These are phyloP conservation scores for Taurulus bubalis DNA, from an alignment of 2,113 vertebrate genomes.

Conservation along the genomic window DNA sequence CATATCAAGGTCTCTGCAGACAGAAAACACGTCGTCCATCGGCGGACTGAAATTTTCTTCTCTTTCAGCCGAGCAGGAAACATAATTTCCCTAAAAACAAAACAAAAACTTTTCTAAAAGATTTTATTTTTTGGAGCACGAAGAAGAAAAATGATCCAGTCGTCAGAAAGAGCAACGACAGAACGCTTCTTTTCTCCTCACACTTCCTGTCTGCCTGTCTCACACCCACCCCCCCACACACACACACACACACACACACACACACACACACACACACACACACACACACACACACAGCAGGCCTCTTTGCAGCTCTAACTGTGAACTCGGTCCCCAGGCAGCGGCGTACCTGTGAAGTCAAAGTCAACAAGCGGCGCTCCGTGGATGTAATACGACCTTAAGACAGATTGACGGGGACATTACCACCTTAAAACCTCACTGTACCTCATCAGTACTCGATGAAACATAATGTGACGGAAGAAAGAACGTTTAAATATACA, in stretches of 20 bases:
- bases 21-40: no score
- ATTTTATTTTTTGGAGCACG: no score
- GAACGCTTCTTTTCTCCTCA: neutral
- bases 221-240: neutral
- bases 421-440: no score
- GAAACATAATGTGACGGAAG: neutral
- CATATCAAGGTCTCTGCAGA: no score
- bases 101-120: no score
- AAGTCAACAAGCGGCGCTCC: slow-evolving; percentile 3
- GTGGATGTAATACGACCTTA: neutral
- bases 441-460: neutral
- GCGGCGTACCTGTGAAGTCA: neutral
- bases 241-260: neutral
- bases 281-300: neutral
- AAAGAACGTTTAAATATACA: neutral
- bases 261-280: slow-evolving; percentile 1
- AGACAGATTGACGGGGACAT: no score
- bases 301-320: neutral
- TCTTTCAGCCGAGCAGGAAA: no score
- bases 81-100: no score
- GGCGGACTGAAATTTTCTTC: no score
- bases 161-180: neutral
- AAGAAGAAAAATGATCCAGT: no score
- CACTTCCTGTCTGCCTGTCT: neutral
- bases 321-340: slow-evolving; percentile 7